phyloP scores from a whole-genome alignment of 2,888 invertebrate genomes.

The Mythimna loreyi region DNA sequence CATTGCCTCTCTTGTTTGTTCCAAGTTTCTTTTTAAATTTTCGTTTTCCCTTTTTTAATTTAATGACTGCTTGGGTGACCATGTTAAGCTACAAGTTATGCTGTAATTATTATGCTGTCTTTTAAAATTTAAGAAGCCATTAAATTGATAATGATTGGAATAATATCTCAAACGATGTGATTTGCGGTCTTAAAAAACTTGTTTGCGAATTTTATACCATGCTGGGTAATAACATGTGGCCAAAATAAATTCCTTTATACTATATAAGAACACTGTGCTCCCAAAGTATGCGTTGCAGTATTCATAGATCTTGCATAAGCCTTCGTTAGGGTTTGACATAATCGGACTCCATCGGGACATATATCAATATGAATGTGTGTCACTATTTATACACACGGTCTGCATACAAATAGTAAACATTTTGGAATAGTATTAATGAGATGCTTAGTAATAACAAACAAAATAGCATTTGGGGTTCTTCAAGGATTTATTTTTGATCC shows the following conservation, averaged over 20 bases:
- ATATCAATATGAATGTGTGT: not conserved
- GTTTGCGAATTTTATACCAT: constrained; percentile 11
- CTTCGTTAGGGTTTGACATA: constrained; percentile 7
- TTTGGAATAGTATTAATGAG: not conserved
- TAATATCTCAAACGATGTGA: not conserved
- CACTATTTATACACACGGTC: not conserved
- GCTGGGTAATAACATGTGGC: constrained; percentile 2
- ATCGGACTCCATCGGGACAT: not conserved
- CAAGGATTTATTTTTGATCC: constrained; percentile 9
- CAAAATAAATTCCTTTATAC: not conserved
- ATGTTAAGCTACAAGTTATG: constrained; percentile 13
- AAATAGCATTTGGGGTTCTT: not conserved
- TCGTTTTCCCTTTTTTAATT: constrained; percentile 51
- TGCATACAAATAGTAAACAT: not conserved
- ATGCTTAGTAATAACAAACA: not conserved
- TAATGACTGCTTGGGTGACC: constrained; percentile 21
- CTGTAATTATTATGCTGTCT: not conserved
- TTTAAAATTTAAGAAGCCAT: constrained; percentile 13
- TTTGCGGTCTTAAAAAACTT: constrained; percentile 1
- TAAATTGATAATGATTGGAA: constrained; percentile 23
- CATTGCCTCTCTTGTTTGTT: constrained; percentile 41
- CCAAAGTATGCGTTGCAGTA: not conserved
- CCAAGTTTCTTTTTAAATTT: constrained; percentile 54
- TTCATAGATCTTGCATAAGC: not conserved
- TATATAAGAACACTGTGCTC: not conserved